Conservation (phyloP, 1,140 invertebrate genomes). For the Anastrepha ludens region DNA sequence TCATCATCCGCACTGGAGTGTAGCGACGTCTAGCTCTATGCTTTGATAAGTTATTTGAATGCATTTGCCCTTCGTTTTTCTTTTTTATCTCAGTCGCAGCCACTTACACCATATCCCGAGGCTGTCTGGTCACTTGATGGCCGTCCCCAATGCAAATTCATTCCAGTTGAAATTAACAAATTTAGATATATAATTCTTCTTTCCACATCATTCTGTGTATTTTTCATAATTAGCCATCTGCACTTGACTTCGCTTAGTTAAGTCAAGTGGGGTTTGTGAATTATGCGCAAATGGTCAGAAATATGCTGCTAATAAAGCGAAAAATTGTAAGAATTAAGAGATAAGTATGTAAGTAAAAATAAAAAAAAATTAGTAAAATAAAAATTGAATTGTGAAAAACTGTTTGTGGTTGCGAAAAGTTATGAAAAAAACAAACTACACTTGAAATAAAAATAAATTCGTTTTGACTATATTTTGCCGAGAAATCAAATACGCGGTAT, state of each 20-base stretch:
- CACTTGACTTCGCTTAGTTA: slow-evolving; percentile 45
- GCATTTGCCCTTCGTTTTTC: background rate
- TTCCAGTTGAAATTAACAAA: background rate
- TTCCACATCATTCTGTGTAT: background rate
- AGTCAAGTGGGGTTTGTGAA: slow-evolving; percentile 19
- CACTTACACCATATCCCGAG: background rate
- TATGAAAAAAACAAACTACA: too few relatives aligned
- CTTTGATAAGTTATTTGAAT: background rate
- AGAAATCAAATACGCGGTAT: too few relatives aligned
- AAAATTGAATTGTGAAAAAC: too few relatives aligned
- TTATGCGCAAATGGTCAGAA: background rate
- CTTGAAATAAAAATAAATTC: too few relatives aligned
- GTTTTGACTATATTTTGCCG: too few relatives aligned
- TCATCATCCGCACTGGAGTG: background rate
- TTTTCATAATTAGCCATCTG: slow-evolving; percentile 35
- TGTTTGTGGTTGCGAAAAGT: too few relatives aligned
- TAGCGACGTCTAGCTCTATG: background rate
- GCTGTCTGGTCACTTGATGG: background rate
- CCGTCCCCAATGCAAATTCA: background rate
- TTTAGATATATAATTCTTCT: background rate
- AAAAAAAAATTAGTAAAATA: too few relatives aligned
- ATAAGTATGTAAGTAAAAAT: too few relatives aligned
- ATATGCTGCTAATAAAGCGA: too few relatives aligned
- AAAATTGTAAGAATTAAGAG: too few relatives aligned
- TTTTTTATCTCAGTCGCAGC: background rate